Evolutionary conservation across 1,140 invertebrate species (phyloP), one percentile per base, ranked within the genome.

Genomic region (Drosophila lacteicornis): DNA sequence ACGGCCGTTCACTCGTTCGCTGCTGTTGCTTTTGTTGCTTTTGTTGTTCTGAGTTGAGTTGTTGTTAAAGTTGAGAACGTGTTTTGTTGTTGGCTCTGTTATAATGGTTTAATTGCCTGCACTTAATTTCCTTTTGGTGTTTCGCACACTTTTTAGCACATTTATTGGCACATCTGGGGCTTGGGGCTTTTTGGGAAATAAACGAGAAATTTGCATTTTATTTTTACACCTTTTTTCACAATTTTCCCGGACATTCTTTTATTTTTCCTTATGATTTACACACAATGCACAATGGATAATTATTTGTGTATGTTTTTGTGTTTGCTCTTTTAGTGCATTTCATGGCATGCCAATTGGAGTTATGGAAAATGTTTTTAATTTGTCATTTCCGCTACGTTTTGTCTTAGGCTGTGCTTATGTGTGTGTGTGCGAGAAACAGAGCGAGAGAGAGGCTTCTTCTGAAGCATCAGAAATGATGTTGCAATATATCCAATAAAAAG

Each of bases 361-460:
- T 82, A 25, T 57, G 63, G 53, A 73, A 82, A 82, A 80, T 73
- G 60, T 51, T 78, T 87, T 83, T 87, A 88, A 88, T 87, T 84
- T 78, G 66, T 61, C 68, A 87, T 74, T 78, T 87, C 83, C 83
- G 83, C 43, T 84, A 59, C 75, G 61, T 60, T 83, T 77, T 77
- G 80, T 46, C 50, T 79, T 53, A 69, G 17, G 33, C 33, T 51
- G n/a, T 67, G 17, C 1, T 19, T 58, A 30, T 70, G 17, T 58
- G 60, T 17, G 56, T 36, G 49, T 13, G 61, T n/a, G 17, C 13
- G 25, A 47, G 43, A 66, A 51, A 67, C 8, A 63, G 27, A 27
- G 36, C 36, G 47, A 50, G 15, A 27, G 46, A 38, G n/a, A 50
- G 59, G 46, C 51, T 40, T 60, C n/a, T 40, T 60, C 56, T 82